Evolutionary conservation across 2,888 invertebrate species (phyloP), one percentile per base, ranked within the genome.

Genomic region (Cremastinae sp.): DNA sequence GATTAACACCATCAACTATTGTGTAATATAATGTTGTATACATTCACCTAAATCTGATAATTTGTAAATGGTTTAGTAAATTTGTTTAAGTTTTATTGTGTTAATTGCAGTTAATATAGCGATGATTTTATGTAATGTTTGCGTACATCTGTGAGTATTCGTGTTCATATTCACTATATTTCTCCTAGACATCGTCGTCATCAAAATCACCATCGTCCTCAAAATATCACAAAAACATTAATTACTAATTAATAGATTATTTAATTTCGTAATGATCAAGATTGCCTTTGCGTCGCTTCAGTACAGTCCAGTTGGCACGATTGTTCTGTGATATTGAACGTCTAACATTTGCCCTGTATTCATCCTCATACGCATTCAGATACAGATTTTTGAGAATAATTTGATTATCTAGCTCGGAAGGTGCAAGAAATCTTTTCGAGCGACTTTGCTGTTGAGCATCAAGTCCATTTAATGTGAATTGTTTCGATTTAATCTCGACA

Each of bases 201-300:
- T 35, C 49, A 59, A 61, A 49, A 20, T 64, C 43, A 68, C 62
- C 56, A 51, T 75, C 72, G 64, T 72, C 55, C 22, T 74, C 68
- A 12, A 85, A 85, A 86, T 89, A 89, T 88, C 88, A 88, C 88
- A 88, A 77, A 88, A 87, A 86, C 82, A 81, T 82, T 79, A n/a
- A 65, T 78, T 69, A 71, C 73, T 78, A 72, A 69, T 55, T 73
- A 55, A 65, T 55, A 53, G 35, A 79, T 83, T 80, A 83, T 80
- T 84, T 84, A 82, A 84, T 84, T 79, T 86, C 84, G 79, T 84
- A 83, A 65, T 82, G 83, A 78, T 79, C 83, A 73, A 86, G 85
- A 79, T 84, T 85, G 14, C 86, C 84, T 68, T 85, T 84, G 80
- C 86, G 85, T 51, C 85, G 81, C 64, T 80, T 84, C 66, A 84